These are phyloP conservation scores for Drosophila kanapiae DNA, from an alignment of 1,140 invertebrate genomes.

Conservation along the genomic window DNA sequence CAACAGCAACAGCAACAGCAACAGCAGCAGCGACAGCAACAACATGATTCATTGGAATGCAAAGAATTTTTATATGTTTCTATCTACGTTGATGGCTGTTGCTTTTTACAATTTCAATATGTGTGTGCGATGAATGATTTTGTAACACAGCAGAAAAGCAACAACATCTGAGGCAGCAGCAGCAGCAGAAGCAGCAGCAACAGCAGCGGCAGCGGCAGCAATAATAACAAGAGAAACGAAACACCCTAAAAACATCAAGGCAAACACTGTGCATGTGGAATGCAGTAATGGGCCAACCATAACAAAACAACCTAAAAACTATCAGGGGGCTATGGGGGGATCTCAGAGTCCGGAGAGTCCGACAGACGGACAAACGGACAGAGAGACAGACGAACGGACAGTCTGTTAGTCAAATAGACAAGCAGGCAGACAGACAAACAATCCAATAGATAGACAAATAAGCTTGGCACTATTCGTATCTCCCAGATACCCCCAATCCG, in stretches of 20 bases:
- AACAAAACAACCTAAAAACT: slow-evolving; percentile 62
- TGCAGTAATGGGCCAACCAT: slow-evolving; percentile 80
- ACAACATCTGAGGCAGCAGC: slow-evolving; percentile 34
- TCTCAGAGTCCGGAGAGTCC: slow-evolving; percentile 3
- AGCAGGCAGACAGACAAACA: slow-evolving; percentile 51
- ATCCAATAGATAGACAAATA: slow-evolving; percentile 80
- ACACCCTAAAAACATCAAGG: slow-evolving; percentile 82
- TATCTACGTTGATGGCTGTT: slow-evolving; percentile 70
- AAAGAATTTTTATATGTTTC: slow-evolving; percentile 83
- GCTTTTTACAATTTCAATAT: slow-evolving; percentile 78
- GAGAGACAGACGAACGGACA: slow-evolving; percentile 38
- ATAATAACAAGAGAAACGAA: slow-evolving; percentile 64
- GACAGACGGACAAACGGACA: slow-evolving; percentile 40
- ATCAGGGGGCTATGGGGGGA: slow-evolving; percentile 1
- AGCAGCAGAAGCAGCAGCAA: slow-evolving; percentile 38
- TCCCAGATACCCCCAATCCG: slow-evolving; percentile 58
- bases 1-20: slow-evolving; percentile 48
- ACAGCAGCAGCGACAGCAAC: slow-evolving; percentile 51
- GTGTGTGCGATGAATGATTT: slow-evolving; percentile 78
- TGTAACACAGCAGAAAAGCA: slow-evolving; percentile 57
- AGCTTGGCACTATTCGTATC: slow-evolving; percentile 64
- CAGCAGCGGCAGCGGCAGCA: slow-evolving; percentile 44
- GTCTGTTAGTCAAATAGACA: slow-evolving; percentile 63
- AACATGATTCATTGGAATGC: slow-evolving; percentile 83
- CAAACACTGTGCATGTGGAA: slow-evolving; percentile 81